Evolutionary conservation across 2,113 vertebrate species (phyloP).

Genomic region (Psephotus haematonotus): DNA sequence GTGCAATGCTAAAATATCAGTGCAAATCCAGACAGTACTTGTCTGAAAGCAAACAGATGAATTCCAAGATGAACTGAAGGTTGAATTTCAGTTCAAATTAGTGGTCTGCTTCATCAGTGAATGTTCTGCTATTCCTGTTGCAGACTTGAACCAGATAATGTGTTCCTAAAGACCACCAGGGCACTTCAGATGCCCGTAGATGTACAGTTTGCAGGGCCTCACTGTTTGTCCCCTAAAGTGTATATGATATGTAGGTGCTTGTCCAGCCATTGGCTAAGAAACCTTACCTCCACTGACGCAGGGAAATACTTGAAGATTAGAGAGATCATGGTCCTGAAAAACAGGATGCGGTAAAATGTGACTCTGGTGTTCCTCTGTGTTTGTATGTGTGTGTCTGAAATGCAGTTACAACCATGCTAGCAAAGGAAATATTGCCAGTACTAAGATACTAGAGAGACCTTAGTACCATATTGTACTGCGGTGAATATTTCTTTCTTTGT

Average conservation of each 20-base stretch:
- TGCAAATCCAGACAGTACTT: neutral
- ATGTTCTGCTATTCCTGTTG: rapidly evolving
- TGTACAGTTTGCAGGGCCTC: too few species aligned
- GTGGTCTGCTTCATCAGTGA: neutral
- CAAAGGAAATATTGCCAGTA: conserved; percentile 15
- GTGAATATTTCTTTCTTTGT: conserved; percentile 53
- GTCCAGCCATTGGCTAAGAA: neutral
- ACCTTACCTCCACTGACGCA: neutral
- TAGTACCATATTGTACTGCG: neutral
- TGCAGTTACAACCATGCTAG: neutral
- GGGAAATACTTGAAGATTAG: neutral
- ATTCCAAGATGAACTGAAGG: neutral
- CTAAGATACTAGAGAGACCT: conserved; percentile 8
- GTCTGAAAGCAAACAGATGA: neutral
- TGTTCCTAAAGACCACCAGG: neutral
- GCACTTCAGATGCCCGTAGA: neutral
- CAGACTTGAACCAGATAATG: neutral
- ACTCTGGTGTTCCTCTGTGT: neutral
- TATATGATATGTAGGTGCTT: neutral
- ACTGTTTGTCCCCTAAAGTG: neutral
- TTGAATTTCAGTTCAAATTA: neutral
- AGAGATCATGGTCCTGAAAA: neutral
- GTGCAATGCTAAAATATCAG: neutral
- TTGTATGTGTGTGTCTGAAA: neutral
- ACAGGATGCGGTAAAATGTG: neutral